Evolutionary conservation across 2,888 invertebrate species (phyloP), one percentile per base, ranked within the genome.

Genomic region (Silvanus unidentatus): DNA sequence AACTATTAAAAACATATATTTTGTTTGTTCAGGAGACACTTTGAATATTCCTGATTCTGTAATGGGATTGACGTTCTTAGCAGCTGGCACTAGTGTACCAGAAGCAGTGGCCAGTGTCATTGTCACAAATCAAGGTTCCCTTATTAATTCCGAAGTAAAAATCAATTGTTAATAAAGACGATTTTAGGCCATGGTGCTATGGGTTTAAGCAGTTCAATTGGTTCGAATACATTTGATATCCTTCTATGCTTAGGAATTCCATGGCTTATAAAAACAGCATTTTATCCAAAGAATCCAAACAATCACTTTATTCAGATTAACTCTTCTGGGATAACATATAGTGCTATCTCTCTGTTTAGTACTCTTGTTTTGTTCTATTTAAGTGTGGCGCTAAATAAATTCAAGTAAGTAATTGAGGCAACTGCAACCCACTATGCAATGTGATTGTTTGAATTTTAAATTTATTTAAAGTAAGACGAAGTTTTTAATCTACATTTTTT

Each of bases 71-170:
- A 89, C 89, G 2, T 84, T 91, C 58, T 74, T 91, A 16, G 90
- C 91, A 0, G 87, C 88, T 1, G 91, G 91, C 37, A 90, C 88
- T 50, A 88, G 88, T 61, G 79, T 92, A 0, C 91, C 92, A 0
- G 92, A 92, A 74, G 88, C 88, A 1, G 86, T 91, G 1, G 86
- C 90, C 28, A 88, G 88, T 65, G 80, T 91, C 6, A 80, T 91
- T 39, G 90, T 92, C 0, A 84, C 89, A 2, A 82, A 82, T 60
- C 86, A 87, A 78, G 91, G 87, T 79, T 32, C 13, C 5, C n/a
- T 32, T 32, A n/a, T 32, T 5, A 32, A 12, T 32, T 32, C 32
- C 6, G 10, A 12, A 10, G 10, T 28, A 10, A 28, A 28, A 9
- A 28, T 8, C 8, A 28, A 28, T 28, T 5, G 13, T 32, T 32